A percentile compares a stretch with the other conserved stretches of the same genome.
These are phyloP conservation scores for Gibbula magus DNA, from an alignment of 2,888 invertebrate genomes.

Conservation along the genomic window DNA sequence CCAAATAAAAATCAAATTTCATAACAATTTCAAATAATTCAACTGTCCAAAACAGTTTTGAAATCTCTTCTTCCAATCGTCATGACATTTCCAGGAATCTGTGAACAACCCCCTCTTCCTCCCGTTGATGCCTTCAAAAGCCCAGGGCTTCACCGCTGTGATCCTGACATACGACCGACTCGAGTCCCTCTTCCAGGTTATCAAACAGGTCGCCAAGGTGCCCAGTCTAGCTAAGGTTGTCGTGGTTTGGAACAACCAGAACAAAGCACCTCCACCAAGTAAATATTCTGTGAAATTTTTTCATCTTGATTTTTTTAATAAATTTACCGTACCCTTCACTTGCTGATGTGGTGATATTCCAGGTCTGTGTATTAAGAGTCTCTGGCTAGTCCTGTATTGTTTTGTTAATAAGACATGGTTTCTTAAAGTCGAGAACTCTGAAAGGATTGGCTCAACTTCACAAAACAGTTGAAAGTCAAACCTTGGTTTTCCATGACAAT, in stretches of 20 bases:
- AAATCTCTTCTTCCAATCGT: no score
- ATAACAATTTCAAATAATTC: no score
- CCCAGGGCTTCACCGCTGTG: conserved; percentile 92
- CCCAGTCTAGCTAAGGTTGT: conserved; percentile 93
- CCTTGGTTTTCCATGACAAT: no score
- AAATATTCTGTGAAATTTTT: conserved; percentile 64
- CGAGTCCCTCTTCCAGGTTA: conserved; percentile 89
- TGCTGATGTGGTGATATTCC: neutral
- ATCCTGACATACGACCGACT: conserved; percentile 95
- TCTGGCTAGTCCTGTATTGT: neutral
- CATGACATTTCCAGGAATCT: neutral
- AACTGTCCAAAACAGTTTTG: no score
- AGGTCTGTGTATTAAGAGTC: neutral
- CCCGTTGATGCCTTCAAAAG: conserved; percentile 86
- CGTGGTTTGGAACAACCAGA: conserved; percentile 97
- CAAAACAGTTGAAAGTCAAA: no score
- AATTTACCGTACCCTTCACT: neutral
- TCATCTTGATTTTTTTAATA: neutral
- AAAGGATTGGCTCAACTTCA: no score
- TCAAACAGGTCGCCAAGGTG: conserved; percentile 88
- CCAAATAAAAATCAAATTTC: no score
- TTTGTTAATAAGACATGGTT: no score
- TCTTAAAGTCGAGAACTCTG: no score
- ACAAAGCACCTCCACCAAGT: conserved; percentile 91
- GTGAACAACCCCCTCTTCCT: conserved; percentile 81